Evolutionary conservation across 2,888 invertebrate species (phyloP).

Genomic region (Dasypolia templi): DNA sequence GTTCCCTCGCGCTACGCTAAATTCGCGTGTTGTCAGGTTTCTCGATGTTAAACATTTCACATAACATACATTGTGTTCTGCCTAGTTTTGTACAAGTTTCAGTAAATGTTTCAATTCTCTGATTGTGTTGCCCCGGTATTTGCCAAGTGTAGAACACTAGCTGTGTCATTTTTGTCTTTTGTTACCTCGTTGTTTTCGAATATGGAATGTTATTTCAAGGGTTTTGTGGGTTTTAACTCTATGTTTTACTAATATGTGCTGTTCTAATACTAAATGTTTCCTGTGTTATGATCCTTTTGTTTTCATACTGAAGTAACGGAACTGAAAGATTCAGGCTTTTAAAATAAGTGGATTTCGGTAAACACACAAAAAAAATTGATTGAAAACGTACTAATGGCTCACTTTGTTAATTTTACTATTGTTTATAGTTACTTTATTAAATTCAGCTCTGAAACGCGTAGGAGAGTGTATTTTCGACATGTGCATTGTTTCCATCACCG

Average conservation of each 20-base stretch:
- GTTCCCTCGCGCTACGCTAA: constrained; percentile 60
- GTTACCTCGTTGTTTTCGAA: constrained; percentile 54
- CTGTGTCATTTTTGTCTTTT: constrained; percentile 63
- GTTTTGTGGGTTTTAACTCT: too few species aligned
- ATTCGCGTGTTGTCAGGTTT: constrained; percentile 64
- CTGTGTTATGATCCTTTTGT: constrained; percentile 45
- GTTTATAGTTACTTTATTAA: constrained; percentile 20
- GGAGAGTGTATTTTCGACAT: constrained; percentile 26
- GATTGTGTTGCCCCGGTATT: constrained; percentile 66
- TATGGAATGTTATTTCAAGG: constrained; percentile 53
- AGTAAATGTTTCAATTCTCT: constrained; percentile 68
- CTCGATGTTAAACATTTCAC: constrained; percentile 67
- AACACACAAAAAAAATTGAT: constrained; percentile 1
- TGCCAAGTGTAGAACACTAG: constrained; percentile 61
- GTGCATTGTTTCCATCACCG: constrained; percentile 26
- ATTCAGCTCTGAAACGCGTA: neutral
- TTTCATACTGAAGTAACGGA: constrained; percentile 16
- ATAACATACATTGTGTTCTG: constrained; percentile 66
- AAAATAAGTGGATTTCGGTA: neutral
- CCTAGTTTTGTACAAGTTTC: constrained; percentile 68
- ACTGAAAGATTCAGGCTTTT: constrained; percentile 17
- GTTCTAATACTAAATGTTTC: constrained; percentile 54
- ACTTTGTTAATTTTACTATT: constrained; percentile 27
- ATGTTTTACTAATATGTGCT: constrained; percentile 55
- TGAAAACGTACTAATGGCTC: neutral